These are phyloP conservation scores for Frieseomelitta varia DNA, from an alignment of 1,140 invertebrate genomes.

Conservation along the genomic window DNA sequence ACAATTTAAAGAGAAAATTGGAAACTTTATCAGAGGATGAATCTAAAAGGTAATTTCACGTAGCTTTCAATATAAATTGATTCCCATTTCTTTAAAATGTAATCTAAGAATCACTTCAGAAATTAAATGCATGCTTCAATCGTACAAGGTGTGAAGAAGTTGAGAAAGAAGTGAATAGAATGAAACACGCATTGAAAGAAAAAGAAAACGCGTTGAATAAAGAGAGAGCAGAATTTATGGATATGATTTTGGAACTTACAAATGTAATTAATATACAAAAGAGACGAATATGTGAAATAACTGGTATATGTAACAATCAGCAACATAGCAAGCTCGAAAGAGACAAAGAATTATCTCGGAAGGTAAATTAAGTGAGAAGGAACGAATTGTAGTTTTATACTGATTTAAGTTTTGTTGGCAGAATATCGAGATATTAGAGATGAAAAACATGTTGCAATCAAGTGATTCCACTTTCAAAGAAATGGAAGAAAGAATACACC, in stretches of 20 bases:
- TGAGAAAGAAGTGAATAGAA: conserved; percentile 56
- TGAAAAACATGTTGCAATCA: conserved; percentile 43
- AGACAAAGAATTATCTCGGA: conserved; percentile 50
- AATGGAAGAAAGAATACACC: conserved; percentile 60
- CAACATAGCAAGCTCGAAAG: conserved; percentile 51
- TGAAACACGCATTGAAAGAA: conserved; percentile 53
- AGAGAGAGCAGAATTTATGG: conserved; percentile 58
- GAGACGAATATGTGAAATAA: conserved; percentile 63
- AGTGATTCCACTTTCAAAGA: conserved; percentile 45
- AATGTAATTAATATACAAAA: conserved; percentile 64
- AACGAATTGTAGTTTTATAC: not conserved
- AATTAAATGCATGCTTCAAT: conserved; percentile 45
- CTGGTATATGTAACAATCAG: conserved; percentile 58
- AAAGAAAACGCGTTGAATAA: conserved; percentile 50
- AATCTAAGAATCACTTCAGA: conserved; percentile 39
- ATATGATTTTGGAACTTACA: conserved; percentile 59
- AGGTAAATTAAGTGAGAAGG: conserved; percentile 31
- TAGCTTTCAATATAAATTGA: not conserved
- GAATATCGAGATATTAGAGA: conserved; percentile 55
- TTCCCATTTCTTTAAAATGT: conserved; percentile 2
- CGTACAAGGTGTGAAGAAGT: conserved; percentile 56
- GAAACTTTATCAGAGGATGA: conserved; percentile 53
- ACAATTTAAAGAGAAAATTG: conserved; percentile 60
- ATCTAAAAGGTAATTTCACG: conserved; percentile 57
- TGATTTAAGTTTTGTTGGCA: conserved; percentile 17